Evolutionary conservation across 2,888 invertebrate genomes (phyloP).

Genomic region (Cyclophora albipunctata): DNA sequence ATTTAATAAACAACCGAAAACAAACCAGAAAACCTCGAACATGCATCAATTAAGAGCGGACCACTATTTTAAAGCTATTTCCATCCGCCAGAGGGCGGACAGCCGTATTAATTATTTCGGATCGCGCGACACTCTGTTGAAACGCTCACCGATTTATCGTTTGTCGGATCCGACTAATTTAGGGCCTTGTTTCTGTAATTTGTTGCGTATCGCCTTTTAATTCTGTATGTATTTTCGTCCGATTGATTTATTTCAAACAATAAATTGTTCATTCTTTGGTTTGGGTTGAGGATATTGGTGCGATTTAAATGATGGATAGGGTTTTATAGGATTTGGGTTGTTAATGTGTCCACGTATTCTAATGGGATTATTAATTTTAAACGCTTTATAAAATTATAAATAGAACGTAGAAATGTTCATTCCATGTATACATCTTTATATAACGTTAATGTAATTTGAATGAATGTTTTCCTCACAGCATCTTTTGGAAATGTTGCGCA

Average conservation of each 20-base stretch:
- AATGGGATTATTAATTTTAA: no score
- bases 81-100: background rate
- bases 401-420: no score
- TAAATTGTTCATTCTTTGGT: no score
- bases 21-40: background rate
- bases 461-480: no score
- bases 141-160: constrained; percentile 2
- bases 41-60: background rate
- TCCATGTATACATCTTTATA: no score
- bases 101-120: background rate
- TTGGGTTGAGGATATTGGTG: no score
- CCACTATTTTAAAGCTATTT: constrained; percentile 1
- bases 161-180: constrained; percentile 5
- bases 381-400: no score
- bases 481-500: no score
- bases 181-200: constrained; percentile 2
- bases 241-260: background rate
- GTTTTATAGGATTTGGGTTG: no score
- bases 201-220: constrained; percentile 1
- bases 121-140: background rate
- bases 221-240: constrained; percentile 1
- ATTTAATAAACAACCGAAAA: background rate
- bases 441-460: no score
- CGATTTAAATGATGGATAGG: no score
- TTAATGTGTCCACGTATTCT: no score